phyloP scores from a whole-genome alignment of 2,888 invertebrate species.

The Hypsopygia costalis region DNA sequence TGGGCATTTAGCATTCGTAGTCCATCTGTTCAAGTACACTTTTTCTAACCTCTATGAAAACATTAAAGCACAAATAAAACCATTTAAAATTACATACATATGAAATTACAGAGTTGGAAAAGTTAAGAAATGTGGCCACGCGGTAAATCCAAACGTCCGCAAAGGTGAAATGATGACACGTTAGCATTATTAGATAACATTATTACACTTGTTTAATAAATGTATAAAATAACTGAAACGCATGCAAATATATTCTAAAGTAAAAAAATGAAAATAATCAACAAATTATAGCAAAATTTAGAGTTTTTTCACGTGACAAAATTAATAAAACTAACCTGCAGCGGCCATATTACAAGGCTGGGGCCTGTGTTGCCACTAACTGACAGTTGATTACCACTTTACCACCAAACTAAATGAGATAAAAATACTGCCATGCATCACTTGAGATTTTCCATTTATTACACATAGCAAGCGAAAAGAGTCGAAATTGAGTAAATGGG shows the following conservation, averaged over 20 bases:
- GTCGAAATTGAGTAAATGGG: no score
- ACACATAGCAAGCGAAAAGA: no score
- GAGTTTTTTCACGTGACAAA: conserved; percentile 74
- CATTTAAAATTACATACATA: conserved; percentile 24
- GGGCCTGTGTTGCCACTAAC: conserved; percentile 69
- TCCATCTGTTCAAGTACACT: conserved; percentile 28
- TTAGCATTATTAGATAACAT: conserved; percentile 71
- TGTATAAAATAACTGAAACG: conserved; percentile 23
- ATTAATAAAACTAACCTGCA: conserved; percentile 83
- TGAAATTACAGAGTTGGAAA: conserved; percentile 36
- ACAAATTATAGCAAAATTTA: conserved; percentile 30
- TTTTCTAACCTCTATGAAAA: conserved; percentile 26
- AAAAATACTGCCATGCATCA: background rate
- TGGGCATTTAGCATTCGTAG: conserved; percentile 28
- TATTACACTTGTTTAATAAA: conserved; percentile 23
- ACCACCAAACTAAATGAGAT: conserved; percentile 10
- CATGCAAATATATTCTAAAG: conserved; percentile 29
- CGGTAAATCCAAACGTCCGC: conserved; percentile 78
- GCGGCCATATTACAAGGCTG: conserved; percentile 86
- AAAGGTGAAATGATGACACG: conserved; percentile 77
- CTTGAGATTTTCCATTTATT: no score
- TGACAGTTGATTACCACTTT: conserved; percentile 23
- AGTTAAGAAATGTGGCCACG: conserved; percentile 75
- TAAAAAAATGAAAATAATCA: conserved; percentile 30
- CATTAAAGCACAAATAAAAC: conserved; percentile 21